Base-by-base conservation (phyloP, 92 coral and sea anemone species). In the Zoanthus gigantus region DNA sequence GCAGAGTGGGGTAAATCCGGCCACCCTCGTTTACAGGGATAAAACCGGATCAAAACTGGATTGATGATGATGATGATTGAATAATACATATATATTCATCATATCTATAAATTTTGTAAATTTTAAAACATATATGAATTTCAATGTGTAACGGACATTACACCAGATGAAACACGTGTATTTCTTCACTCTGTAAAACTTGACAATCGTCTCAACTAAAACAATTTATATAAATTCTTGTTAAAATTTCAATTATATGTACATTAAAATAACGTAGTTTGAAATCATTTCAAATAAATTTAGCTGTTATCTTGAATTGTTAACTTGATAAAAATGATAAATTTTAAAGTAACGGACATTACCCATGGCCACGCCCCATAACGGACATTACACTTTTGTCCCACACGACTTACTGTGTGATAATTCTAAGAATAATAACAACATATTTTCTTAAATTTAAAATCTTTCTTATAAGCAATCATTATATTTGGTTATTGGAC, bases 121-220 rank as follows among this genome's bases (percentile, higher is more conserved):
- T 57, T 78, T 78, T 78, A 56, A 78, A 57, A 15, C 54, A 57
- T 78, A 78, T 78, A 16, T 56, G 71, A 78, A 78, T 78, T 76
- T 76, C 61, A 48, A 50, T 76, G 79, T 76, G 79, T 76, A 18
- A 76, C 63, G n/a, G 65, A 50, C 83, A 78, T 57, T 78, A 78
- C 69, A 78, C 83, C 83, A 78, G 83, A 78, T 57, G 83, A 76
- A 61, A 78, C 83, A 78, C 83, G 54, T 32, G 83, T 32, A 78
- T 78, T 57, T 78, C 71, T 57, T 78, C 52, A 57, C 71, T 78
- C 52, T 78, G 5, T 78, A 57, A 78, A 78, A 78, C 52, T 57
- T 78, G 83, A 57, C 14, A 78, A 57, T 56, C 71, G 8, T 78
- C 71, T 57, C 83, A 78, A 78, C 52, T 34, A 78, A 78, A 78